Evolutionary conservation across 2,888 invertebrate genomes (phyloP).

Genomic region (Aspidiotus rigidus): DNA sequence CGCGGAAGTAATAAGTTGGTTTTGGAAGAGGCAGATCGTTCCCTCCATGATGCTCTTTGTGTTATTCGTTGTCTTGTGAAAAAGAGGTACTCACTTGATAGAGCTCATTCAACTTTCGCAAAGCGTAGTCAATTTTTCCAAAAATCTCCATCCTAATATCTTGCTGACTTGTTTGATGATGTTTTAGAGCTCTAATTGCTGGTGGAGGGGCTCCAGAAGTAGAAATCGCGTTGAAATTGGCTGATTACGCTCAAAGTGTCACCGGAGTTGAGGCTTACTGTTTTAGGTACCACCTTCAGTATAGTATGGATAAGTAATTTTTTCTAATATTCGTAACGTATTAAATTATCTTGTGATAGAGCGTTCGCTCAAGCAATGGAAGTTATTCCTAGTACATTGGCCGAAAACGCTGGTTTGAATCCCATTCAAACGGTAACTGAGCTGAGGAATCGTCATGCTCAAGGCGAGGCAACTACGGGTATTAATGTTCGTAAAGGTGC

Average conservation of each 20-base stretch:
- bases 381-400: slow-evolving; percentile 80
- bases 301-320: slow-evolving; percentile 21
- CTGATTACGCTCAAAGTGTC: slow-evolving; percentile 68
- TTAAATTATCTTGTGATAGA: slow-evolving; percentile 43
- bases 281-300: slow-evolving; percentile 47
- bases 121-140: too few species aligned
- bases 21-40: slow-evolving; percentile 69
- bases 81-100: slow-evolving; percentile 47
- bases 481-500: slow-evolving; percentile 94
- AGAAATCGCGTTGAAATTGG: slow-evolving; percentile 76
- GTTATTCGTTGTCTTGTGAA: slow-evolving; percentile 95
- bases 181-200: slow-evolving; percentile 65
- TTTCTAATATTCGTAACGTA: not conserved
- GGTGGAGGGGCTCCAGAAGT: slow-evolving; percentile 98
- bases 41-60: slow-evolving; percentile 75
- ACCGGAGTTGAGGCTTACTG: slow-evolving; percentile 93
- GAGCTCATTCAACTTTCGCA: too few species aligned
- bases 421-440: slow-evolving; percentile 95
- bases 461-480: slow-evolving; percentile 75
- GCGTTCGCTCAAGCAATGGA: slow-evolving; percentile 95
- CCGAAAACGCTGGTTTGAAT: slow-evolving; percentile 86
- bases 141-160: not conserved
- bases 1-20: slow-evolving; percentile 79
- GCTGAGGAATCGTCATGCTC: slow-evolving; percentile 84
- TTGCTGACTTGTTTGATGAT: not conserved